Evolutionary conservation across 2,113 vertebrate genomes (phyloP).

Genomic region (Salvelinus namaycush): DNA sequence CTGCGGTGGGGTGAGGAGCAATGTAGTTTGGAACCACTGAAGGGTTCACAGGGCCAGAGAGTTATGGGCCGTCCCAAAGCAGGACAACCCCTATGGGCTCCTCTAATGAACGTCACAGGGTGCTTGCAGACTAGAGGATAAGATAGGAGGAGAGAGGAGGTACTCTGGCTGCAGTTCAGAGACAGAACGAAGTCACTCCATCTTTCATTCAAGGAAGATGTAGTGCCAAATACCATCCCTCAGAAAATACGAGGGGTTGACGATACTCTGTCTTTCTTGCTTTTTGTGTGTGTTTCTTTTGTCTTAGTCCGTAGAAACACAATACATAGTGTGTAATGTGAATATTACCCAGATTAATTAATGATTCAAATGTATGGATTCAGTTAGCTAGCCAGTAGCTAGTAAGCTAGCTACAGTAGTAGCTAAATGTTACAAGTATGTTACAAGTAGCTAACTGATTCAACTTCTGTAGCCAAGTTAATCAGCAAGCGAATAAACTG

Average conservation of each 20-base stretch:
- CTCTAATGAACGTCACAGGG: slow-evolving; percentile 62
- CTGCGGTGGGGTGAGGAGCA: slow-evolving; percentile 53
- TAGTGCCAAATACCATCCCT: slow-evolving; percentile 8
- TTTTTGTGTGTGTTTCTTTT: not conserved
- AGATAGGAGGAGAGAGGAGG: slow-evolving; percentile 10
- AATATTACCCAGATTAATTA: not conserved
- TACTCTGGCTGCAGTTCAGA: slow-evolving; percentile 36
- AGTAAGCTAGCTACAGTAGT: not conserved
- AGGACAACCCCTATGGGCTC: slow-evolving; percentile 44
- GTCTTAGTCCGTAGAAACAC: not conserved
- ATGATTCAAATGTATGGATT: not conserved
- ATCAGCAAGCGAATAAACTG: too few species aligned
- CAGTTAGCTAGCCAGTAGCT: not conserved
- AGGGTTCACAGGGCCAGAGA: slow-evolving; percentile 53
- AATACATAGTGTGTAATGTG: not conserved
- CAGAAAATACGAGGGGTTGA: not conserved
- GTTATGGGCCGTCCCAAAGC: slow-evolving; percentile 57
- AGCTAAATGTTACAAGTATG: not conserved
- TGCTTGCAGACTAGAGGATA: slow-evolving; percentile 45
- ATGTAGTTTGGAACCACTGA: not conserved
- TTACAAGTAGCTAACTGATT: too few species aligned
- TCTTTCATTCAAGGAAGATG: slow-evolving; percentile 40
- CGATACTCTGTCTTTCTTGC: not conserved
- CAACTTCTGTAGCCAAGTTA: too few species aligned
- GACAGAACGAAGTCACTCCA: slow-evolving; percentile 38